A percentile compares a stretch with the other conserved stretches of the same genome.
Evolutionary conservation across 2,797 vertebrate species (phyloP).

Genomic region (Bradypodion pumilum): DNA sequence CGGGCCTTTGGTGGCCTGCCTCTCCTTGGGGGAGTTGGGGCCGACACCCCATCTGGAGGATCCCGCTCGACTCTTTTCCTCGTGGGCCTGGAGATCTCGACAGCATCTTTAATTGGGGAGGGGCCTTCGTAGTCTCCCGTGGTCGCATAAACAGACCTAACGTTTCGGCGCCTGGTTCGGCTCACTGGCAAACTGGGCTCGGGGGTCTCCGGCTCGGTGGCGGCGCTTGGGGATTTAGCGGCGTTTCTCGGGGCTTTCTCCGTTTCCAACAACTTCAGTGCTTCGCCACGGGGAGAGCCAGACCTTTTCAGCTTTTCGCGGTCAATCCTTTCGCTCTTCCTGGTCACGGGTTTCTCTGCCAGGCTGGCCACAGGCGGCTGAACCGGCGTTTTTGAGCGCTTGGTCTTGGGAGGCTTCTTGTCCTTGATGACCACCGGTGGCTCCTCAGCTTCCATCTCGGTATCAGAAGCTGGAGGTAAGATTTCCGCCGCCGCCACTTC

Average conservation of each 20-base stretch:
- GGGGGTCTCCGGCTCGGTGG: conserved; percentile 82
- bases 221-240: conserved; percentile 87
- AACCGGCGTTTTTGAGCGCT: conserved; percentile 84
- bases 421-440: conserved; percentile 80
- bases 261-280: conserved; percentile 77
- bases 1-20: conserved; percentile 93
- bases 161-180: conserved; percentile 92
- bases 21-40: conserved; percentile 84
- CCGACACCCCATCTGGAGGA: conserved; percentile 76
- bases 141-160: conserved; percentile 94
- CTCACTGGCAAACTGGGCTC: conserved; percentile 86
- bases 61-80: conserved; percentile 93
- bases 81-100: conserved; percentile 86
- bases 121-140: conserved; percentile 84
- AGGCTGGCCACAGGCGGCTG: conserved; percentile 69
- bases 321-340: conserved; percentile 97
- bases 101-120: conserved; percentile 82
- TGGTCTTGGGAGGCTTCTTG: conserved; percentile 88
- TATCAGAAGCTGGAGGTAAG: conserved; percentile 79
- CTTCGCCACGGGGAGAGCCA: conserved; percentile 88
- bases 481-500: conserved; percentile 75
- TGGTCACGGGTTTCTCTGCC: conserved; percentile 87
- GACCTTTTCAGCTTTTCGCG: conserved; percentile 92
- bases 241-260: conserved; percentile 81
- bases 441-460: conserved; percentile 80